Percentiles rank a stretch among this genome's conserved stretches.
Conservation (phyloP, 2,888 invertebrate genomes). For the Trissolcus japonicus region DNA sequence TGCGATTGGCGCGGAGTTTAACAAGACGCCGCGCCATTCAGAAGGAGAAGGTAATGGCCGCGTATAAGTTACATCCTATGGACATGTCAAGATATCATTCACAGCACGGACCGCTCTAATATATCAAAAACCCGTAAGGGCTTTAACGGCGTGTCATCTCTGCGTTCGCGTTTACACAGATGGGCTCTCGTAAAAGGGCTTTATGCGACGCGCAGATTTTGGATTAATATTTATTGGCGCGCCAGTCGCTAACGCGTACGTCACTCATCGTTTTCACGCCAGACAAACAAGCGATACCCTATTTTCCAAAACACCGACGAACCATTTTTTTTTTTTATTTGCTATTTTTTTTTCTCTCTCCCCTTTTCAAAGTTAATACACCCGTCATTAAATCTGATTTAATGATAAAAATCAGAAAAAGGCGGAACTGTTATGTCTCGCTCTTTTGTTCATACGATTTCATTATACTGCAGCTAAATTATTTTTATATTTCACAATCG, state of each 20-base stretch:
- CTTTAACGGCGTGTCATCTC: conserved; percentile 36
- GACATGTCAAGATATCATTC: conserved; percentile 47
- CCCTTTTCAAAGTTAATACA: no score
- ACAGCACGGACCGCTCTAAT: conserved; percentile 16
- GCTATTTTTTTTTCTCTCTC: no score
- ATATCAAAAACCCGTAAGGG: conserved; percentile 39
- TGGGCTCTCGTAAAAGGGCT: conserved; percentile 29
- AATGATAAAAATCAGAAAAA: no score
- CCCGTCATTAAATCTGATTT: no score
- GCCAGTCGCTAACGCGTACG: background rate
- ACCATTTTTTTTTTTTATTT: no score
- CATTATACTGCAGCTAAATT: no score
- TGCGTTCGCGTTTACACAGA: conserved; percentile 31
- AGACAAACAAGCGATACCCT: background rate
- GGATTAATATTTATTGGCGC: conserved; percentile 33
- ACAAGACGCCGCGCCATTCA: conserved; percentile 21
- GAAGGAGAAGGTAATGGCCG: conserved; percentile 13
- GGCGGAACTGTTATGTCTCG: no score
- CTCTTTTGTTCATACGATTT: no score
- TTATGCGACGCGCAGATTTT: conserved; percentile 18
- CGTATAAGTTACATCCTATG: conserved; percentile 26
- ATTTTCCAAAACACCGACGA: no score
- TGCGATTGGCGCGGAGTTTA: conserved; percentile 16
- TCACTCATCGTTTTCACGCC: background rate
- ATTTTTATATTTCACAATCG: no score